Evolutionary conservation across 2,113 vertebrate genomes (phyloP), one percentile per base, ranked within the genome.

Genomic region (Actenoides lindsayi): DNA sequence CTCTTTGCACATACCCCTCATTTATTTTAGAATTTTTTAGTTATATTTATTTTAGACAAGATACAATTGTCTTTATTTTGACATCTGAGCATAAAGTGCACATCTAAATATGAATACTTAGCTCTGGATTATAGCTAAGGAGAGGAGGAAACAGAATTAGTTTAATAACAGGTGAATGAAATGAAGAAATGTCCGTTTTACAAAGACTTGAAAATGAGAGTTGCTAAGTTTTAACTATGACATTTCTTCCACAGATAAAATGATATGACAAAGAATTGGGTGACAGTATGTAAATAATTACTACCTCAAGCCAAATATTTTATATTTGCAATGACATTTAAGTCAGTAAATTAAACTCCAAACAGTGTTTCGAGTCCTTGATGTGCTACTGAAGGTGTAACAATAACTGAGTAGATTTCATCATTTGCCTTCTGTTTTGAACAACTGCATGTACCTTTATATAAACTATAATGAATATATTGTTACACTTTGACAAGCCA

Each of bases 161-260:
- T 57, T 77, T 84, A 89, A 39, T 56, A 64, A 7, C 20, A 30
- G 16, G 15, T 35, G 60, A 87, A 69, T 76, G 5, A 82, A 85
- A 64, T 56, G 8, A 82, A 89, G 63, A 77, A 89, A 70, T 39
- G 64, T 5, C 28, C 6, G 48, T 70, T 62, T 65, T 46, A 59
- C 18, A 69, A 3, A 83, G 23, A 42, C 42, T 10, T 76, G 37
- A 87, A 87, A 50, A 64, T 46, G 8, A 77, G 16, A 60, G 12
- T 25, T 41, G 18, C 42, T 41, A 78, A 6, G 73, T 51, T 73
- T 69, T 56, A 89, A 48, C 53, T 20, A 51, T 0, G 4, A 19
- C 4, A 31, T n/a, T 70, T 42, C 27, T 5, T 1, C 17, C 10
- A 5, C 1, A 0, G 1, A 31, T 78, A 42, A 42, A 14, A 42